Conservation (phyloP, 2,797 vertebrate species). For the Eupleurogrammus muticus region DNA sequence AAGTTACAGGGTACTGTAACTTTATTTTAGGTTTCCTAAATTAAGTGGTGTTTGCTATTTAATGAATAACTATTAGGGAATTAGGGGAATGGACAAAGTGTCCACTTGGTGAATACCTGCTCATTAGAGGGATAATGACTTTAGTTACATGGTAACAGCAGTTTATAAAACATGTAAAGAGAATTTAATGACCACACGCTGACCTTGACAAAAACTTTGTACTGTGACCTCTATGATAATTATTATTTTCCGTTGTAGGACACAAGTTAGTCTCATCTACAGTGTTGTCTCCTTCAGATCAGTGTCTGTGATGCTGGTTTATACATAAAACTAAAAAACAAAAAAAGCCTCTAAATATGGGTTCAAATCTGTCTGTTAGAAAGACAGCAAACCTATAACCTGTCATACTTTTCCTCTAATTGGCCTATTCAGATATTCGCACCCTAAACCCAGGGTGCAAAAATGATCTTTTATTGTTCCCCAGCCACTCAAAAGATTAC, state of each 20-base stretch:
- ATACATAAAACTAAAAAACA: not conserved
- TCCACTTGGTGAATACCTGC: not conserved
- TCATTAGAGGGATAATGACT: not conserved
- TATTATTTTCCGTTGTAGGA: not conserved
- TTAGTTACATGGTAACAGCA: not conserved
- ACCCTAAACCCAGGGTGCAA: too few species aligned
- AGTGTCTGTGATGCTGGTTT: not conserved
- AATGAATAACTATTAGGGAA: not conserved
- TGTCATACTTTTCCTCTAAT: too few species aligned
- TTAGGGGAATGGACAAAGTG: too few species aligned
- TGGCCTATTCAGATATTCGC: too few species aligned
- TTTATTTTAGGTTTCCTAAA: too few species aligned
- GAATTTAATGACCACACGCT: too few species aligned
- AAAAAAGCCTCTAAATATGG: not conserved
- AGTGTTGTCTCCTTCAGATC: not conserved
- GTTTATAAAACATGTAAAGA: not conserved
- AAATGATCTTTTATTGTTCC: too few species aligned
- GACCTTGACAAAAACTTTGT: conserved; percentile 2
- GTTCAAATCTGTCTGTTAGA: not conserved
- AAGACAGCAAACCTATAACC: too few species aligned
- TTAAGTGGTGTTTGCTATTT: not conserved
- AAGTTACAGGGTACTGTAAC: not conserved
- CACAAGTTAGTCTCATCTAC: not conserved
- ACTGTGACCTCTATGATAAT: not conserved
- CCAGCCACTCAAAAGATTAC: too few species aligned